Evolutionary conservation across 2,888 invertebrate genomes (phyloP), one percentile per base, ranked within the genome.

Genomic region (Taenaris catops): DNA sequence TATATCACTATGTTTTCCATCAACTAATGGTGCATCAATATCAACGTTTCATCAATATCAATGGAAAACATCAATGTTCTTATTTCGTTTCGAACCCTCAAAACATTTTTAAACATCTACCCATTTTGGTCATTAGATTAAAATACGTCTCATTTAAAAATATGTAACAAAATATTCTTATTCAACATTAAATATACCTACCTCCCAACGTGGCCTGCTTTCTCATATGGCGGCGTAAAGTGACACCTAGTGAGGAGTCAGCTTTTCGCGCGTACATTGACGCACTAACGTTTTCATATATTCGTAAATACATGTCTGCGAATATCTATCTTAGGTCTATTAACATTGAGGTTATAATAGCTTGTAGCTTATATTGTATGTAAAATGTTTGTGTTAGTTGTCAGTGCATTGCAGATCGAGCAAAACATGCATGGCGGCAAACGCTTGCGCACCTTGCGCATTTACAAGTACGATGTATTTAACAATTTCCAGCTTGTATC

Each of bases 201-300:
- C 34, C 29, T 25, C 23, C 34, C 17, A 34, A 27, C 19, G 34
- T 46, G 49, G 48, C 51, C 53, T 48, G 46, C 46, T 53, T 54
- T 53, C 49, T 46, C 48, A 48, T 40, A 48, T 54, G 46, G 46
- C 40, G 38, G 55, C 58, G 76, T 67, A 78, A 78, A 65, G 47
- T 45, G 67, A 78, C 63, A 73, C 74, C 61, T 29, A 49, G 25
- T 51, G 54, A 50, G 38, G 50, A 53, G 59, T 73, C 74, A 73
- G 72, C 72, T 46, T 48, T 49, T 51, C 46, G 39, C 35, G 35
- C 26, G n/a, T n/a, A n/a, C n/a, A n/a, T n/a, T n/a, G n/a, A n/a
- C n/a, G n/a, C n/a, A n/a, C n/a, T n/a, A n/a, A n/a, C n/a, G n/a
- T n/a, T n/a, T n/a, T n/a, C 16, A 21, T 21, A 11, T 7, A 11